Base-by-base conservation (phyloP, 2,888 invertebrate genomes). In the Cactoblastis cactorum region DNA sequence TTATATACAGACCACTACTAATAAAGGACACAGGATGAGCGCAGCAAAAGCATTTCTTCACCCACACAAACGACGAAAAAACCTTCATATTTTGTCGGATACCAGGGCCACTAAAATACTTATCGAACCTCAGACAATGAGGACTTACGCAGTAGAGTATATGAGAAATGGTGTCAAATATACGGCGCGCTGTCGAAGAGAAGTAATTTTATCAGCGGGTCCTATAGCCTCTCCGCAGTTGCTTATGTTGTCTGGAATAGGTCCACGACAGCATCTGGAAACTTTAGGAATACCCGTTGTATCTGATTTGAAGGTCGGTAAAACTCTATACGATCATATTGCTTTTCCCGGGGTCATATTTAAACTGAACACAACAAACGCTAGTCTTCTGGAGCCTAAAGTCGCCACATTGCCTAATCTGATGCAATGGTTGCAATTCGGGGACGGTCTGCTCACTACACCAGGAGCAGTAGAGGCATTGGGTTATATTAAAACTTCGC, bases 141-240 rank as follows among this genome's bases (percentile, higher is more conserved):
- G 85, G 53, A 94, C 95, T 0, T 91, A 91, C 56, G 95, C 94
- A 0, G 94, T 96, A 0, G 90, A 94, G 59, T 93, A 94, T 53
- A 73, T 91, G 0, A 92, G 92, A 57, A 89, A 92, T 49, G 89
- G 90, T 9, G 71, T 79, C 8, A 80, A 76, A 39, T 77, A 80
- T 45, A 83, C 77, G 11, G 93, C 92, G 0, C 84, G 84, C n/a
- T 95, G 94, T 3, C 91, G 90, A 37, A 94, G 94, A 67, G 97
- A 97, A 83, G 92, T 98, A 0, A 94, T 98, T 54, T 69, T 98
- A 15, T 94, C 95, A 8, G 96, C 96, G 0, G 98, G 98, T 0
- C 92, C 97, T 0, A 93, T 98, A 55, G 96, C 95, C 64, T 95
- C 96, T 0, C 97, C 98, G 0, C 97, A 98, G 75, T 73, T 98